These are phyloP conservation scores for Gallinago nigripennis DNA, from an alignment of 2,797 vertebrate species.

Conservation along the genomic window DNA sequence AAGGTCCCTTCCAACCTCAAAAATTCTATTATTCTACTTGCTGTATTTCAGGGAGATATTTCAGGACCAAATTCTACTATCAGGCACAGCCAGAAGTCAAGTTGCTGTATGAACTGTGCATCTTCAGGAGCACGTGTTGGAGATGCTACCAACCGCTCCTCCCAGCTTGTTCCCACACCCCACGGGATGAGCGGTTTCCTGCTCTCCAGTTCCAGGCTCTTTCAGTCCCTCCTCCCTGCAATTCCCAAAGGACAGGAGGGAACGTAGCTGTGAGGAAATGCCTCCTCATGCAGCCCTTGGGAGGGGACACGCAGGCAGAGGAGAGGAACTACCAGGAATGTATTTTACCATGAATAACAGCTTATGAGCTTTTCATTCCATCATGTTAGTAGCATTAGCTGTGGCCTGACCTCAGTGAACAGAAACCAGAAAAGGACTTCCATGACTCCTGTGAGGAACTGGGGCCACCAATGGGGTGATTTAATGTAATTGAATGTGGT, in stretches of 20 bases:
- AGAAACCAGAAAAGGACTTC: not conserved
- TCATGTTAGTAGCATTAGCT: not conserved
- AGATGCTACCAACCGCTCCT: not conserved
- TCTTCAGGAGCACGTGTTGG: not conserved
- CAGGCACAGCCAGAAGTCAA: not conserved
- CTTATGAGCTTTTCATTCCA: not conserved
- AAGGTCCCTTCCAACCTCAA: too few species aligned
- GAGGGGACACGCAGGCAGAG: not conserved
- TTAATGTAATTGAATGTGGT: not conserved
- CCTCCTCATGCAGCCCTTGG: not conserved
- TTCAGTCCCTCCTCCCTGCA: not conserved
- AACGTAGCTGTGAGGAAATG: not conserved
- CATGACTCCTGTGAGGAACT: not conserved
- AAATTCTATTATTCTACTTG: not conserved
- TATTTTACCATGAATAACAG: not conserved
- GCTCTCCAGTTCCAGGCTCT: not conserved
- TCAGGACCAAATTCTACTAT: not conserved
- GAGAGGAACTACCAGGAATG: not conserved
- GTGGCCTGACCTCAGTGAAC: not conserved
- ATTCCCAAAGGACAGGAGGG: not conserved
- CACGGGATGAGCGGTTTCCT: not conserved
- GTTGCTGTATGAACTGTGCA: not conserved
- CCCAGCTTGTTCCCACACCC: not conserved
- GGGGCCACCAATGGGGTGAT: not conserved
- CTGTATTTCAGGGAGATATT: not conserved